phyloP scores from a whole-genome alignment of 1,140 invertebrate species.

The Drosophila takahashii region DNA sequence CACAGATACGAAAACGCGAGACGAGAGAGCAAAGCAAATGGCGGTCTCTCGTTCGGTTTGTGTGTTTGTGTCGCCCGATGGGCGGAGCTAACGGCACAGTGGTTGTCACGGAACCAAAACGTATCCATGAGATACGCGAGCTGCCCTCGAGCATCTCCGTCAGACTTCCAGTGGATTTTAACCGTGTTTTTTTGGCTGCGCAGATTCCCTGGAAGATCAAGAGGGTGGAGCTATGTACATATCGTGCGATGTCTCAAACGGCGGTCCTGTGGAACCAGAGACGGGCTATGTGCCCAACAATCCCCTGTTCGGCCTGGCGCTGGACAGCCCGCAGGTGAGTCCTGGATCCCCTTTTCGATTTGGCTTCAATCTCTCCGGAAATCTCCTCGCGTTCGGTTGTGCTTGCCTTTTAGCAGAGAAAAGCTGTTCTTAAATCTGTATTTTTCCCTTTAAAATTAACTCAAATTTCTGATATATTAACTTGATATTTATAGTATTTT shows the following conservation, averaged over 20 bases:
- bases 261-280: slow-evolving; percentile 84
- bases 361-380: slow-evolving; percentile 30
- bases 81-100: slow-evolving; percentile 76
- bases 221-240: slow-evolving; percentile 85
- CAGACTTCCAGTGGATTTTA: slow-evolving; percentile 18
- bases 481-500: too few species aligned
- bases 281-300: slow-evolving; percentile 85
- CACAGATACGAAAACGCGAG: slow-evolving; percentile 24
- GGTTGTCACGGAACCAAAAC: slow-evolving; percentile 44
- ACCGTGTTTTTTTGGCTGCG: slow-evolving; percentile 46
- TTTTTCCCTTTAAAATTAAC: not conserved
- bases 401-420: not conserved
- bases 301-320: slow-evolving; percentile 84
- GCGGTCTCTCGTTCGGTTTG: slow-evolving; percentile 32
- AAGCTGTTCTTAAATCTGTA: not conserved
- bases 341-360: slow-evolving; percentile 9
- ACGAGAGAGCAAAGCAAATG: slow-evolving; percentile 66
- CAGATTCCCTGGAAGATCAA: slow-evolving; percentile 85
- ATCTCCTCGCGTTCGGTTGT: slow-evolving; percentile 13
- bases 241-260: slow-evolving; percentile 85
- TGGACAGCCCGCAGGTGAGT: slow-evolving; percentile 84
- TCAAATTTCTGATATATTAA: not conserved
- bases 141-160: slow-evolving; percentile 33
- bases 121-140: slow-evolving; percentile 18
- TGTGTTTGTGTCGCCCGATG: slow-evolving; percentile 36